phyloP scores from a whole-genome alignment of 2,797 vertebrate species.

The Microctenopoma lineatum region DNA sequence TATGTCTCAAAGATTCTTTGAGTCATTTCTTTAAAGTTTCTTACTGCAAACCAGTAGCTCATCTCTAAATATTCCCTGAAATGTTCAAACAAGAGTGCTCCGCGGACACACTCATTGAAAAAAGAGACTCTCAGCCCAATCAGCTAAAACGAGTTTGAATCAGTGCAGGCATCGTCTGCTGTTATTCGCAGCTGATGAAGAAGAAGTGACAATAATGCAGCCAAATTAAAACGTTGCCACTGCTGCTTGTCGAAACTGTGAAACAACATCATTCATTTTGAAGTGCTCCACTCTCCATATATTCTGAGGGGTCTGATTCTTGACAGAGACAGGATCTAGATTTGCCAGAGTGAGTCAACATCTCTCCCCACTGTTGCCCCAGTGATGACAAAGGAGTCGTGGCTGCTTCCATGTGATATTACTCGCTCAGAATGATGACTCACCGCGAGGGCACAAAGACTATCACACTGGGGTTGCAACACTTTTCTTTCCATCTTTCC shows the following conservation, averaged over 20 bases:
- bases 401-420: slow-evolving; percentile 60
- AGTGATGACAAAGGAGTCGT: slow-evolving; percentile 56
- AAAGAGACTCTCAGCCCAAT: slow-evolving; percentile 9
- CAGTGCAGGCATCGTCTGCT: slow-evolving; percentile 25
- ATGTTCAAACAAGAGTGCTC: background rate
- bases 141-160: slow-evolving; percentile 20
- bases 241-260: slow-evolving; percentile 25
- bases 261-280: slow-evolving; percentile 23
- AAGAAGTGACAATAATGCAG: slow-evolving; percentile 9
- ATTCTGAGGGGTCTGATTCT: slow-evolving; percentile 21
- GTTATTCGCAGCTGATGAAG: slow-evolving; percentile 26
- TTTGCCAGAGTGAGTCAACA: slow-evolving; percentile 50
- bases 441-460: slow-evolving; percentile 51
- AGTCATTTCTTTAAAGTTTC: too few species aligned
- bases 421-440: slow-evolving; percentile 71
- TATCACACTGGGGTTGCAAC: slow-evolving; percentile 26
- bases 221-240: slow-evolving; percentile 21
- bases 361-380: slow-evolving; percentile 51
- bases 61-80: background rate
- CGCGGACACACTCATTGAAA: slow-evolving; percentile 1
- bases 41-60: too few species aligned
- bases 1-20: background rate
- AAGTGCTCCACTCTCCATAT: slow-evolving; percentile 7
- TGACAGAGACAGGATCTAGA: slow-evolving; percentile 32
- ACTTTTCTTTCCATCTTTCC: slow-evolving; percentile 19